Percentiles rank a stretch among this genome's conserved stretches.
Evolutionary conservation across 2,888 invertebrate genomes (phyloP).

Genomic region (Vandiemenella viatica): DNA sequence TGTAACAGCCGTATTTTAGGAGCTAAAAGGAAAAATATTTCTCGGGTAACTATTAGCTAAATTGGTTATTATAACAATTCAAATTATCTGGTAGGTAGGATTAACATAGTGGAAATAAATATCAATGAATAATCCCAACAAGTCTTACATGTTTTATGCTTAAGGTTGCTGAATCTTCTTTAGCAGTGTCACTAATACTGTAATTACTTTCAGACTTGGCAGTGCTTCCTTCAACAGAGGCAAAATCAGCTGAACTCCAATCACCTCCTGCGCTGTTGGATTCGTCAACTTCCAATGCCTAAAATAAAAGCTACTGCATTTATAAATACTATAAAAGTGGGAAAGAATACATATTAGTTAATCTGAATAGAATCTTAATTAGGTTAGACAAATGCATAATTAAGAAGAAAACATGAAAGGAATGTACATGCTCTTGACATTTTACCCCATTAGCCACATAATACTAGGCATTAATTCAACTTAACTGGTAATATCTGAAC

Average conservation of each 20-base stretch:
- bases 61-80: too few relatives aligned
- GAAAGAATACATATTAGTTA: not conserved
- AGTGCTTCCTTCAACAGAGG: constrained; percentile 22
- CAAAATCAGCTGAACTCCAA: constrained; percentile 37
- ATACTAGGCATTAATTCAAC: too few relatives aligned
- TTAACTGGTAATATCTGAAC: too few relatives aligned
- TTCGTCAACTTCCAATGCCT: constrained; percentile 27
- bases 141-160: too few relatives aligned
- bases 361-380: too few relatives aligned
- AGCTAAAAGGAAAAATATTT: not conserved
- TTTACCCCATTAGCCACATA: not conserved
- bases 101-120: too few relatives aligned
- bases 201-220: constrained; percentile 11
- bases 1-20: too few relatives aligned
- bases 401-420: not conserved
- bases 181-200: constrained; percentile 14
- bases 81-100: too few relatives aligned
- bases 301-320: not conserved
- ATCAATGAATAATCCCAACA: too few relatives aligned
- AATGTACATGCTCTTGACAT: not conserved
- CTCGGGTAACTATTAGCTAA: constrained; percentile 5
- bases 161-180: constrained; percentile 14
- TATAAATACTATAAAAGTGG: not conserved
- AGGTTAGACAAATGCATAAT: too few relatives aligned
- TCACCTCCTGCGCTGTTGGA: constrained; percentile 44